Base-by-base conservation (phyloP, 2,888 invertebrate genomes). In the Rhogogaster chlorosoma region DNA sequence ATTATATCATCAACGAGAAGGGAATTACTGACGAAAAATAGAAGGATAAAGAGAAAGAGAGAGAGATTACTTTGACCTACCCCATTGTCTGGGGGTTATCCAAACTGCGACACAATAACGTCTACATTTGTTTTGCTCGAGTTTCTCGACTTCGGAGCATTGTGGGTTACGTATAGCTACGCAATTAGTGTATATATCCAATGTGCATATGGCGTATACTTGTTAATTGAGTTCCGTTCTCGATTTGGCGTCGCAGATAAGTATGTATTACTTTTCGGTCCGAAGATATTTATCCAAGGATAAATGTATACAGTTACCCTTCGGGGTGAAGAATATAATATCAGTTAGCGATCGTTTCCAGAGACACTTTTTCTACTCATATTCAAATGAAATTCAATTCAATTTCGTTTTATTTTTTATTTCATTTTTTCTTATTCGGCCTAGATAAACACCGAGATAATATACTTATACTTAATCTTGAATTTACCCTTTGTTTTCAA, bases 1-100 rank as follows among this genome's bases (percentile, higher is more conserved):
- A 5, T 18, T 22, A 22, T 53, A 5, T 18, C 9, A 22, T 26
- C 22, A 61, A 12, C 3, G 22, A 22, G 61, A 10, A 61, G 61
- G 22, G 18, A 67, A 45, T 73, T 15, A 7, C 0, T 45, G 22
- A 3, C 26, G 61, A 57, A 57, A 12, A 26, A 26, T 0, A 61
- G 26, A 42, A 18, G 22, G 12, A 42, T 1, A 73, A 42, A 73
- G 15, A 38, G 12, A 42, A 2, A 73, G 73, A 73, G 15, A 22
- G 29, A n/a, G 73, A 22, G 6, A 73, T 42, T 71, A n/a, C 38
- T 18, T 42, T 26, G 73, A 73, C 73, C 73, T 73, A 73, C 26
- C 73, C 73, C 22, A 73, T 73, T n/a, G 73, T 42, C 73, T 73
- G 15, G 73, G 42, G 73, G 73, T 73, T 73, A 38, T 73, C 42